Conservation (phyloP, 92 coral and sea anemone genomes). For the Virgularia gustaviana region DNA sequence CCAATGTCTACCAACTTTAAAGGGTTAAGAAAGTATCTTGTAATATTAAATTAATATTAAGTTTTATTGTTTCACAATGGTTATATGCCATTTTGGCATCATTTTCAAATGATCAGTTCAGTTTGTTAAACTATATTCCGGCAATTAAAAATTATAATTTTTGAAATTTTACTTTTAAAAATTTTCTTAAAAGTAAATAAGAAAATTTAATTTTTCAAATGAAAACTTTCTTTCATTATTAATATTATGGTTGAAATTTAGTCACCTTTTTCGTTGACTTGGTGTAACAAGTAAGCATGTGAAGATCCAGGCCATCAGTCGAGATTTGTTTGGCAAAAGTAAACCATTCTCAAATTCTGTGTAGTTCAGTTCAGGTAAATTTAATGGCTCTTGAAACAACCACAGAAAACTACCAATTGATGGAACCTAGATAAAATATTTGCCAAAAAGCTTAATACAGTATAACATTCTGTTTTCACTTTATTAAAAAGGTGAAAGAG, state of each 20-base stretch:
- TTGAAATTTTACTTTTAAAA: too few relatives aligned
- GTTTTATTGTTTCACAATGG: too few relatives aligned
- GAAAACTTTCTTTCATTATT: not conserved
- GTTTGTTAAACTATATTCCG: too few relatives aligned
- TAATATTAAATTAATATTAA: too few relatives aligned
- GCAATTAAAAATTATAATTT: too few relatives aligned
- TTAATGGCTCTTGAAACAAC: conserved; percentile 65
- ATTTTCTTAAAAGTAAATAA: too few relatives aligned
- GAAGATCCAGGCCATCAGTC: conserved; percentile 76
- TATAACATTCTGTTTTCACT: not conserved
- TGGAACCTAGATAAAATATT: conserved; percentile 91
- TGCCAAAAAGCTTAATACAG: not conserved
- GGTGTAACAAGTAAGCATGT: conserved; percentile 86
- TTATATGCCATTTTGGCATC: too few relatives aligned
- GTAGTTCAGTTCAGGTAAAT: conserved; percentile 70
- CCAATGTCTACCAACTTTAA: too few relatives aligned
- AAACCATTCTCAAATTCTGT: conserved; percentile 87
- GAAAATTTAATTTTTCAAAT: not conserved
- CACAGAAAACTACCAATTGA: conserved; percentile 82
- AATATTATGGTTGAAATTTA: not conserved
- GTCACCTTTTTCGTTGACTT: conserved; percentile 94
- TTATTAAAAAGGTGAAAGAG: not conserved
- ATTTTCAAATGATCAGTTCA: too few relatives aligned
- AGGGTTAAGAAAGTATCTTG: too few relatives aligned
- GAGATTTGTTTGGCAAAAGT: conserved; percentile 79